These are phyloP conservation scores for Aporrectodea caliginosa DNA, from an alignment of 1,140 invertebrate species.

Conservation along the genomic window DNA sequence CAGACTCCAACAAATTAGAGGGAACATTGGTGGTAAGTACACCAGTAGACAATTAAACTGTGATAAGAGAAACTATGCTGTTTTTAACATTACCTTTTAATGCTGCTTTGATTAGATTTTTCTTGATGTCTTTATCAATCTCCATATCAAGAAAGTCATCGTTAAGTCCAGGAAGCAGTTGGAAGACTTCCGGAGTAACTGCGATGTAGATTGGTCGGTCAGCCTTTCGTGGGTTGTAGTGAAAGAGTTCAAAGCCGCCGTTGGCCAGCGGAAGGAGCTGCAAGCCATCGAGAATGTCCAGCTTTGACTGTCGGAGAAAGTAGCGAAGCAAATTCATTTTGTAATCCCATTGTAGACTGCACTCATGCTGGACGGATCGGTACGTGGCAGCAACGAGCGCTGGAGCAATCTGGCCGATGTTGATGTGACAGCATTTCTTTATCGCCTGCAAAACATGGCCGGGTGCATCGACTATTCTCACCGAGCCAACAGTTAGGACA, in stretches of 20 bases:
- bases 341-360: slow-evolving; percentile 16
- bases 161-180: slow-evolving; percentile 25
- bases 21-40: too few species aligned
- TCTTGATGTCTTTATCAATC: slow-evolving; percentile 23
- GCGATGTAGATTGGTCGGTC: slow-evolving; percentile 31
- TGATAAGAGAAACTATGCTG: too few species aligned
- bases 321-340: slow-evolving; percentile 19
- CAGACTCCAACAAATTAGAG: too few species aligned
- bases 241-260: slow-evolving; percentile 19
- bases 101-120: slow-evolving; percentile 25
- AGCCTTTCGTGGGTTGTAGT: slow-evolving; percentile 26
- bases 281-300: slow-evolving; percentile 29
- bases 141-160: slow-evolving; percentile 27
- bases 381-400: slow-evolving; percentile 15
- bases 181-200: not conserved
- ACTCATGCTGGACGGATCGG: slow-evolving; percentile 11
- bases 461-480: slow-evolving; percentile 26
- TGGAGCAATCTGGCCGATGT: slow-evolving; percentile 16
- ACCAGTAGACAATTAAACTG: too few species aligned
- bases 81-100: slow-evolving; percentile 27
- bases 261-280: slow-evolving; percentile 30
- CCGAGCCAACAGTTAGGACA: slow-evolving; percentile 16
- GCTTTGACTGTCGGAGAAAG: slow-evolving; percentile 13
- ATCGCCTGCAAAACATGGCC: slow-evolving; percentile 25
- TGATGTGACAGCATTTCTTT: slow-evolving; percentile 28